phyloP scores from a whole-genome alignment of 1,140 invertebrate species.

The Trichonephila inaurata region DNA sequence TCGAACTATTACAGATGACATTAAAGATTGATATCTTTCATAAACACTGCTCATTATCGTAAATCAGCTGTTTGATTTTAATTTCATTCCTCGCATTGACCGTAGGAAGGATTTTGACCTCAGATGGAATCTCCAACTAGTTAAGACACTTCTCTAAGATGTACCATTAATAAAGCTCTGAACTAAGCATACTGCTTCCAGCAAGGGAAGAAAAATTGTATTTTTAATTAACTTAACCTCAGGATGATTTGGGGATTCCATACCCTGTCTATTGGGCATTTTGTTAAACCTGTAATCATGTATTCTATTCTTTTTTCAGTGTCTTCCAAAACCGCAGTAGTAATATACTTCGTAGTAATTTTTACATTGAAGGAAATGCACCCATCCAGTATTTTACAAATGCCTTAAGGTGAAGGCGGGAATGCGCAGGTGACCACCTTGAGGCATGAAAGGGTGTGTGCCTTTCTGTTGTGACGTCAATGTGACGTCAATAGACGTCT shows the following conservation, averaged over 20 bases:
- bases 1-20: too few relatives aligned
- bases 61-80: too few relatives aligned
- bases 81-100: too few relatives aligned
- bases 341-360: conserved; percentile 63
- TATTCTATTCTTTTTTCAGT: neutral
- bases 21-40: too few relatives aligned
- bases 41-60: too few relatives aligned
- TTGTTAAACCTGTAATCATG: conserved; percentile 5
- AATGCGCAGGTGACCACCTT: conserved; percentile 65
- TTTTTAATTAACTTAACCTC: neutral
- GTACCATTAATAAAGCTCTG: too few relatives aligned
- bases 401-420: conserved; percentile 52
- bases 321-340: conserved; percentile 56
- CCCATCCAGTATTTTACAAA: conserved; percentile 7
- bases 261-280: neutral
- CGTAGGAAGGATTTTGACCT: too few relatives aligned
- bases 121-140: too few relatives aligned
- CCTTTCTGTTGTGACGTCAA: conserved; percentile 56
- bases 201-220: too few relatives aligned
- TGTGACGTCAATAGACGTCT: conserved; percentile 68
- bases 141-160: too few relatives aligned
- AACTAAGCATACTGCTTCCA: too few relatives aligned
- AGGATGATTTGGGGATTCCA: neutral
- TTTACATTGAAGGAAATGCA: conserved; percentile 27
- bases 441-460: conserved; percentile 60